phyloP scores from a whole-genome alignment of 2,888 invertebrate species.

The Drosophila longiperda region DNA sequence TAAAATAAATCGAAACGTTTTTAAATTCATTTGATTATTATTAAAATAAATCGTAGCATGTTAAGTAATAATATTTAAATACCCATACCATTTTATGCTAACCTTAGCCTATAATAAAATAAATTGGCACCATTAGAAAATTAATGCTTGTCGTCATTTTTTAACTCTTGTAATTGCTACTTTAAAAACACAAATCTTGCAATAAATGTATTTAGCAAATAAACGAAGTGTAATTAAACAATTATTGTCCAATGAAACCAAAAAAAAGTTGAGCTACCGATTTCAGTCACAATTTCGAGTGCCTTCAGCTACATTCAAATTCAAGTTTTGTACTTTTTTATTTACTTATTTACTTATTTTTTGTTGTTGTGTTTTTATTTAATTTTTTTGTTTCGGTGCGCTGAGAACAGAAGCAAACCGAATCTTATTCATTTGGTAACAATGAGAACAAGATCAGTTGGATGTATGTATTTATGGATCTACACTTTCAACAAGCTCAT shows the following conservation, averaged over 20 bases:
- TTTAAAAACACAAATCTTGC: background rate
- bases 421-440: constrained; percentile 51
- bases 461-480: constrained; percentile 27
- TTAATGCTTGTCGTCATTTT: background rate
- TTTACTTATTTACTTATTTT: background rate
- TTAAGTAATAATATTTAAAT: background rate
- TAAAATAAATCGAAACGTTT: background rate
- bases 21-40: background rate
- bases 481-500: constrained; percentile 70
- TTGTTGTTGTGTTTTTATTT: constrained; percentile 2
- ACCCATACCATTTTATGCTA: background rate
- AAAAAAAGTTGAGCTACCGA: constrained; percentile 18
- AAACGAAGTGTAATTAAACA: background rate
- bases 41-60: background rate
- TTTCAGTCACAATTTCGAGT: constrained; percentile 43
- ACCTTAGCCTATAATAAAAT: background rate
- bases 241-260: constrained; percentile 16
- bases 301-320: constrained; percentile 17
- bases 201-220: background rate
- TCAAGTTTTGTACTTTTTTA: constrained; percentile 27
- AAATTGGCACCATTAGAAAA: background rate
- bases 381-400: constrained; percentile 1
- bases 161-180: background rate
- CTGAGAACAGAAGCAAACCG: constrained; percentile 32
- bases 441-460: constrained; percentile 74